These are phyloP conservation scores for Xiphias gladius DNA, from an alignment of 2,113 vertebrate species.

Conservation along the genomic window DNA sequence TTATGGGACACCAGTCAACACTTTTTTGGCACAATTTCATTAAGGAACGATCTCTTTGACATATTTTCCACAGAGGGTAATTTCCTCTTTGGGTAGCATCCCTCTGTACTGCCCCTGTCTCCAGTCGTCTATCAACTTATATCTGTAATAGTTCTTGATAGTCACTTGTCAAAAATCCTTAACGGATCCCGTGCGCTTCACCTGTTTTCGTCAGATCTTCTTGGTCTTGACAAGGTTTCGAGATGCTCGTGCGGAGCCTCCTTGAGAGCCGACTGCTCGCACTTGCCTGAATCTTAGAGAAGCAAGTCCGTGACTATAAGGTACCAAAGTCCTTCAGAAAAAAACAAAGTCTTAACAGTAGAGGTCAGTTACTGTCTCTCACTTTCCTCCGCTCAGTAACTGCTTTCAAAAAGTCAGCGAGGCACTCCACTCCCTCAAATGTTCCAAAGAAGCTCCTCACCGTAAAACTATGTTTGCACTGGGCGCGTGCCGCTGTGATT, in stretches of 20 bases:
- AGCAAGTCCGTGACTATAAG: slow-evolving; percentile 6
- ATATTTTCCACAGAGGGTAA: slow-evolving; percentile 60
- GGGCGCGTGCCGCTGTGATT: neutral
- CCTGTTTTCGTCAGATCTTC: slow-evolving; percentile 49
- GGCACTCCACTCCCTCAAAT: slow-evolving; percentile 15
- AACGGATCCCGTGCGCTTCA: slow-evolving; percentile 33
- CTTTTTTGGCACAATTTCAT: slow-evolving; percentile 76
- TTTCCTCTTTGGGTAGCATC: slow-evolving; percentile 54
- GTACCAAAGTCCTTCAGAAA: slow-evolving; percentile 14
- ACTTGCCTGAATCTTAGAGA: slow-evolving; percentile 9
- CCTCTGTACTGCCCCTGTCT: slow-evolving; percentile 37
- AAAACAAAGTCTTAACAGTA: slow-evolving; percentile 17
- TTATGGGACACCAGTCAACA: slow-evolving; percentile 58
- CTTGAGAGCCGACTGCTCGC: slow-evolving; percentile 28
- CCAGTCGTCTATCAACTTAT: slow-evolving; percentile 38
- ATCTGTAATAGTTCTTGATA: slow-evolving; percentile 75
- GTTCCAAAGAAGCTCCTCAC: slow-evolving; percentile 2
- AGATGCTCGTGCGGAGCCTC: slow-evolving; percentile 15
- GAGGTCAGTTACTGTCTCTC: slow-evolving; percentile 32
- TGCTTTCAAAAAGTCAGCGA: slow-evolving; percentile 40
- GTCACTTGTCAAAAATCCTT: slow-evolving; percentile 71
- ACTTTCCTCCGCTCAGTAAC: slow-evolving; percentile 18
- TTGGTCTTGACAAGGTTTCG: slow-evolving; percentile 57
- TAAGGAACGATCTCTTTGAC: slow-evolving; percentile 71
- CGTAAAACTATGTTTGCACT: neutral